These are phyloP conservation scores for Teinopalpus imperialis DNA, from an alignment of 2,888 invertebrate species.

Conservation along the genomic window DNA sequence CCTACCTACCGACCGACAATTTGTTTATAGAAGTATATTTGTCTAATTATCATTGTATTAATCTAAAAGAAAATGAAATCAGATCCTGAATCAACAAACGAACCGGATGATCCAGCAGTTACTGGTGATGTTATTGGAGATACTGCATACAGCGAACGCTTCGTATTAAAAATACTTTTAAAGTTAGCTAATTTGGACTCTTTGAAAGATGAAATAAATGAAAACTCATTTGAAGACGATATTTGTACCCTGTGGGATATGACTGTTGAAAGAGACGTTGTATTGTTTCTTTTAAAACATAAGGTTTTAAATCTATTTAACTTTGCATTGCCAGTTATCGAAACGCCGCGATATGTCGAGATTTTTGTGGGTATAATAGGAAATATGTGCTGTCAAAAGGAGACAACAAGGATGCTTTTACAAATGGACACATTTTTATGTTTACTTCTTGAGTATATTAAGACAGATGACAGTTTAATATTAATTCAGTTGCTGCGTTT, in stretches of 20 bases:
- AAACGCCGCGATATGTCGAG: slow-evolving; percentile 86
- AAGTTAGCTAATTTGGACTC: slow-evolving; percentile 80
- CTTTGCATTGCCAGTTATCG: slow-evolving; percentile 78
- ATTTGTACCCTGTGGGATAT: slow-evolving; percentile 92
- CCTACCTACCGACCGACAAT: too few species aligned
- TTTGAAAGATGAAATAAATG: slow-evolving; percentile 78
- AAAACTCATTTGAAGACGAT: slow-evolving; percentile 85
- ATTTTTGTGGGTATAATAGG: slow-evolving; percentile 92
- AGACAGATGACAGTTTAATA: slow-evolving; percentile 86
- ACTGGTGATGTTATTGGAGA: slow-evolving; percentile 91
- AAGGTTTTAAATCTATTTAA: slow-evolving; percentile 85
- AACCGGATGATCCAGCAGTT: slow-evolving; percentile 50
- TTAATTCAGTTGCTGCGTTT: slow-evolving; percentile 88
- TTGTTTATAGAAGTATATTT: too few species aligned
- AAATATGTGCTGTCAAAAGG: slow-evolving; percentile 89
- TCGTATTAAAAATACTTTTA: slow-evolving; percentile 86
- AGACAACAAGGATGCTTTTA: slow-evolving; percentile 81
- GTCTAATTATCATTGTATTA: neutral
- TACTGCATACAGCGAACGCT: slow-evolving; percentile 90
- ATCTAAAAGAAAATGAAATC: slow-evolving; percentile 43
- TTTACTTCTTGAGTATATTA: slow-evolving; percentile 78
- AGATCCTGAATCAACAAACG: slow-evolving; percentile 37
- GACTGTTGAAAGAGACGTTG: slow-evolving; percentile 90
- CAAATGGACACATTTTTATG: slow-evolving; percentile 80
- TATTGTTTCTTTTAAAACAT: slow-evolving; percentile 85